Base-by-base conservation (phyloP, 2,113 vertebrate genomes). In the Vidua chalybeata region DNA sequence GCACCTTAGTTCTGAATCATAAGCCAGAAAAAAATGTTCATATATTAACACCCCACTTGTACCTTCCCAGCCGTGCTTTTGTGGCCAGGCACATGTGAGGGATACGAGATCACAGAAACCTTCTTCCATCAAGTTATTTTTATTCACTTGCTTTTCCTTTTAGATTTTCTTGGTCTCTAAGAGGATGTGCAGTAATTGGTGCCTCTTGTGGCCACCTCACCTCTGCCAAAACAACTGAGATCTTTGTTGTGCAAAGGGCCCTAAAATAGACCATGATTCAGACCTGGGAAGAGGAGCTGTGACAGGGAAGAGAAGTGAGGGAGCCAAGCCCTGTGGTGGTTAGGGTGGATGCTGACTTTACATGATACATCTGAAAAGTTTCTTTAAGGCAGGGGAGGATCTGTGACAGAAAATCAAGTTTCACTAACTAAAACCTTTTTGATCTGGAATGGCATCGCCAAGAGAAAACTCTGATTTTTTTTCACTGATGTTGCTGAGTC, bases 51-150 rank as follows among this genome's bases (percentile, higher is more conserved):
- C 37, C 67, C 68, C 52, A 84, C 39, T 90, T 9, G 5, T 62
- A 41, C 52, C 78, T 85, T 93, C 64, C 90, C 55, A 87, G 91
- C 49, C 95, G 83, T 28, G 46, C n/a, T 92, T 91, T 59, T 55
- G 22, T 74, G 87, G 66, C 80, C 90, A 89, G 72, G 62, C 79
- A 86, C 68, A 84, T 91, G 58, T 89, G 78, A 79, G 92, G 49
- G 66, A 84, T 17, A 58, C 4, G 5, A 88, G 63, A 84, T 84
- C 86, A 89, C 51, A 94, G 87, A 90, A 93, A 33, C 27, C 75
- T 64, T 78, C 35, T 83, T 92, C 88, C 61, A 59, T 84, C 59
- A 87, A 89, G 87, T 82, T 94, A 94, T 93, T 95, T 96, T 95
- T 97, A 82, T 81, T 72, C 90, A 31, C 19, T 84, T 49, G 48